phyloP scores from a whole-genome alignment of 2,113 vertebrate species.

The Elaphurus davidianus region DNA sequence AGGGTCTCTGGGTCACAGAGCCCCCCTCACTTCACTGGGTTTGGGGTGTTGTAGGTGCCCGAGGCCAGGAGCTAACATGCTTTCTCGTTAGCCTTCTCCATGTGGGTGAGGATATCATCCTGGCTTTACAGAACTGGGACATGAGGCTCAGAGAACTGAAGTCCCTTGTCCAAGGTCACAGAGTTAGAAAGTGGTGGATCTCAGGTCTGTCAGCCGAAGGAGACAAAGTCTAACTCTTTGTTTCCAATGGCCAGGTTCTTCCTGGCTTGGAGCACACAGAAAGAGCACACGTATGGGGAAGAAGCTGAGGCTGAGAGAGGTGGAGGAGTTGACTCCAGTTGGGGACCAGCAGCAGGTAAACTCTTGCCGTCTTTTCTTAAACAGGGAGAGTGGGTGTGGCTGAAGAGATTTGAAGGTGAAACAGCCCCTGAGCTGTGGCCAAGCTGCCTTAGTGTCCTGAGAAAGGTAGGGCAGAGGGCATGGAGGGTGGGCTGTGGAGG shows the following conservation, averaged over 20 bases:
- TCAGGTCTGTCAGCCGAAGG: not conserved
- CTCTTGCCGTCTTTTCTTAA: not conserved
- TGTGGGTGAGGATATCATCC: no score
- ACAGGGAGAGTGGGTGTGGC: constrained; percentile 94
- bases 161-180: not conserved
- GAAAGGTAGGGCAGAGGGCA: constrained; percentile 82
- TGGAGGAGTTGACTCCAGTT: not conserved
- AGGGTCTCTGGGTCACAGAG: not conserved
- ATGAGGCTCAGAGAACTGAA: not conserved
- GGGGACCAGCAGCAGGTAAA: not conserved
- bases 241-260: not conserved
- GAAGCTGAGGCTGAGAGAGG: not conserved
- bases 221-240: not conserved
- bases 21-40: not conserved
- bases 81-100: not conserved
- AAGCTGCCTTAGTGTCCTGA: constrained; percentile 87
- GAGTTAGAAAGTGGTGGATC: not conserved
- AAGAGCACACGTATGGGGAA: not conserved
- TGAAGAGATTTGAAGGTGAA: constrained; percentile 88
- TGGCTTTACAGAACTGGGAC: not conserved
- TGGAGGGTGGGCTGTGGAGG: not conserved
- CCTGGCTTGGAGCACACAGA: not conserved
- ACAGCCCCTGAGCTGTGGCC: constrained; percentile 83
- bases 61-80: not conserved
- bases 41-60: not conserved